Evolutionary conservation across 1,140 invertebrate species (phyloP).

Genomic region (Drosophila ironensis): DNA sequence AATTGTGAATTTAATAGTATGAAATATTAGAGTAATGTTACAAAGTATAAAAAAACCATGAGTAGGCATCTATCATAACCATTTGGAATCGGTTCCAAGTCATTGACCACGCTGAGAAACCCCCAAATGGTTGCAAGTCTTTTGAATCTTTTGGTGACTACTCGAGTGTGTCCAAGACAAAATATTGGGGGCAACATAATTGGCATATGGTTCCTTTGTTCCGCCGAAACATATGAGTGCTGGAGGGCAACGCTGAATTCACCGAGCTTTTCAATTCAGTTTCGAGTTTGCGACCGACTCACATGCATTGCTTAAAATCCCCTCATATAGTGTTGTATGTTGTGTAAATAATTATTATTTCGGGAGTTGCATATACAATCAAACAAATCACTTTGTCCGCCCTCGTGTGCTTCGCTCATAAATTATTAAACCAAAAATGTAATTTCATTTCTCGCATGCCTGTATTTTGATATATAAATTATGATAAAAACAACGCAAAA

Average conservation of each 20-base stretch:
- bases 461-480: constrained; percentile 46
- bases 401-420: constrained; percentile 25
- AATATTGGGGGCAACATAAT: constrained; percentile 53
- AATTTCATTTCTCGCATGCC: constrained; percentile 37
- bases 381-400: constrained; percentile 27
- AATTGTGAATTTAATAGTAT: too few species aligned
- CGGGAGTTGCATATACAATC: constrained; percentile 8
- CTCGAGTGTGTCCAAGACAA: constrained; percentile 58
- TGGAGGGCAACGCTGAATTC: constrained; percentile 17
- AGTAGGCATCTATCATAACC: constrained; percentile 26
- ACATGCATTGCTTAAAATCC: constrained; percentile 1
- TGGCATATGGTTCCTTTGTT: constrained; percentile 49
- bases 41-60: too few species aligned
- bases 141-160: constrained; percentile 22
- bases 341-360: constrained; percentile 13
- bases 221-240: too few species aligned
- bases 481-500: constrained; percentile 37
- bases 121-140: constrained; percentile 14
- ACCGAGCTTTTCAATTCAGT: constrained; percentile 25
- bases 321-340: constrained; percentile 5
- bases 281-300: constrained; percentile 13
- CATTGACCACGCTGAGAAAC: constrained; percentile 9
- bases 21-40: too few species aligned
- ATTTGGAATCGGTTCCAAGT: constrained; percentile 35
- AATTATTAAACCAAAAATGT: constrained; percentile 42